Conservation (phyloP, 2,888 invertebrate species). For the Sarcophaga caerulescens region DNA sequence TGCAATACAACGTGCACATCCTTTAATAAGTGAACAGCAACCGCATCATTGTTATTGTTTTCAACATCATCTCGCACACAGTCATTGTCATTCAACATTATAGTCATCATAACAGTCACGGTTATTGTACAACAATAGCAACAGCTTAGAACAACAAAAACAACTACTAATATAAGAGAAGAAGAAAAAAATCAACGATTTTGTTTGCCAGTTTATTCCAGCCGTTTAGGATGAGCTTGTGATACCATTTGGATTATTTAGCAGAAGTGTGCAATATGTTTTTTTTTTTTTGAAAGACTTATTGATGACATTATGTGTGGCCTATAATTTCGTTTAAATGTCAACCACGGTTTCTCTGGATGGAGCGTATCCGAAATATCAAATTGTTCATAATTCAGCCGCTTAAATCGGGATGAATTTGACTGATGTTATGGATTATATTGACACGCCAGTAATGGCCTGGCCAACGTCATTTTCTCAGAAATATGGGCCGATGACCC, state of each 20-base stretch:
- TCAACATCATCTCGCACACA: constrained; percentile 56
- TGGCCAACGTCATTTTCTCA: no score
- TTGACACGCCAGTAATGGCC: no score
- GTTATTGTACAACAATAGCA: constrained; percentile 50
- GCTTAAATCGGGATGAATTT: no score
- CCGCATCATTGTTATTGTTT: constrained; percentile 51
- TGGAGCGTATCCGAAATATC: no score
- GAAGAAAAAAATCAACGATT: neutral
- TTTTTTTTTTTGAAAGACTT: no score
- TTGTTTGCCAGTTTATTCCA: constrained; percentile 14
- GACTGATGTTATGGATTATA: no score
- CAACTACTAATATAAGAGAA: neutral
- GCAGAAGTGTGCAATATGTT: constrained; percentile 39
- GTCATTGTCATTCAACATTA: constrained; percentile 57
- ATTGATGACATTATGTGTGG: no score
- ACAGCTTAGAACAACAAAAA: neutral
- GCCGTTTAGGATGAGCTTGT: constrained; percentile 8
- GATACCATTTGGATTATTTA: constrained; percentile 7
- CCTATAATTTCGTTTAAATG: no score
- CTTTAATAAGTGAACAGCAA: constrained; percentile 42
- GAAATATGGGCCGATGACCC: no score
- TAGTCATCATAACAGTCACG: constrained; percentile 59
- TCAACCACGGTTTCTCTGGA: no score
- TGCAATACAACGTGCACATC: neutral
- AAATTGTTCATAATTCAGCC: no score